Evolutionary conservation across 2,888 invertebrate species (phyloP).

Genomic region (Sipha maydis): DNA sequence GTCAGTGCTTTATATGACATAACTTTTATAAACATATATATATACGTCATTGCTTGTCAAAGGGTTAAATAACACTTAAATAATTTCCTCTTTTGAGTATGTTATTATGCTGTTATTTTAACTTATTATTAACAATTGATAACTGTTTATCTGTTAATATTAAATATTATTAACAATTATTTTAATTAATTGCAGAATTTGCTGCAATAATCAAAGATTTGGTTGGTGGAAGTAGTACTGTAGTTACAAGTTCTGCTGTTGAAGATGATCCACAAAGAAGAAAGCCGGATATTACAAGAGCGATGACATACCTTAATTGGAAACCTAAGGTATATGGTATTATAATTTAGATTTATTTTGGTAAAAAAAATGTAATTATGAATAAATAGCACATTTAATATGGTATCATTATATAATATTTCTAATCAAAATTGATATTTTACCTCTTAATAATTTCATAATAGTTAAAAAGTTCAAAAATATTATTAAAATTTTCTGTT

Average conservation of each 20-base stretch:
- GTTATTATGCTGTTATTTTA: no score
- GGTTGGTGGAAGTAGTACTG: conserved; percentile 86
- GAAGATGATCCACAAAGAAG: conserved; percentile 96
- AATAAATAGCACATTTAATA: not conserved
- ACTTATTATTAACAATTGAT: no score
- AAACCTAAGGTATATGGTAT: conserved; percentile 80
- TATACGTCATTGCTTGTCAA: no score
- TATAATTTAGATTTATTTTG: conserved; percentile 11
- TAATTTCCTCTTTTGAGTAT: no score
- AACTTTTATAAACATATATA: no score
- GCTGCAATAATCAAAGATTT: conserved; percentile 85
- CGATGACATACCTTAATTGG: conserved; percentile 88
- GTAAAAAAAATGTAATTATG: no score
- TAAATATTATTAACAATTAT: not conserved
- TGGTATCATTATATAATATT: not conserved
- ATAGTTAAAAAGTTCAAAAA: no score
- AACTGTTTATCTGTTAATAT: not conserved
- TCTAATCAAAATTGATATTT: not conserved
- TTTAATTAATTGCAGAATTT: conserved; percentile 75
- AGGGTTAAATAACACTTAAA: no score
- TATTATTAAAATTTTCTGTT: no score
- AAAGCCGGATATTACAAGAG: conserved; percentile 91
- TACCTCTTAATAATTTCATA: conserved; percentile 9
- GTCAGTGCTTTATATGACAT: no score
- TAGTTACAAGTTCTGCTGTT: conserved; percentile 85